A percentile compares a stretch with the other conserved stretches of the same genome.
These are phyloP conservation scores for Benthochromis sp. DNA, from an alignment of 2,113 vertebrate species.

Conservation along the genomic window DNA sequence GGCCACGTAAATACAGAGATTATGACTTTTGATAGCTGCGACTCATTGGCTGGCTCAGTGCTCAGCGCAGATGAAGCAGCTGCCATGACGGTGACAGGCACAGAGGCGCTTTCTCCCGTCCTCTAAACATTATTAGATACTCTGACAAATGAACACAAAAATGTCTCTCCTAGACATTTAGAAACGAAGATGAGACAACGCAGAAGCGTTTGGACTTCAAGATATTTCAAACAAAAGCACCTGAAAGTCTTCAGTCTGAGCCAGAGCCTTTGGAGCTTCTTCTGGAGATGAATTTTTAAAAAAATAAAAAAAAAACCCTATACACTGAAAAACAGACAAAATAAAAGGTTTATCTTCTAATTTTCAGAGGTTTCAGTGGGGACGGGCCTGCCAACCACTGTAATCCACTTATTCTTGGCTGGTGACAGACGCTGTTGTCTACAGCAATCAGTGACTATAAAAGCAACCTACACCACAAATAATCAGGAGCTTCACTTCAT, in stretches of 20 bases:
- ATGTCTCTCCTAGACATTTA: neutral
- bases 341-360: neutral
- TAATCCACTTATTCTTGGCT: neutral
- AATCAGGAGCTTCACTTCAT: neutral
- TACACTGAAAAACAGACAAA: neutral
- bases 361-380: neutral
- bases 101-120: neutral
- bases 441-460: neutral
- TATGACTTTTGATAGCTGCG: conserved; percentile 30
- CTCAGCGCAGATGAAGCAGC: neutral
- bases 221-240: neutral
- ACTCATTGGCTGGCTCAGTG: neutral
- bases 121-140: neutral
- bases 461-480: neutral
- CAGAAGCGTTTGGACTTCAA: neutral
- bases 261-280: neutral
- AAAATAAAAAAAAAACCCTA: neutral
- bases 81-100: neutral
- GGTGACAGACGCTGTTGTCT: neutral
- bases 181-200: neutral
- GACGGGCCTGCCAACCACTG: neutral
- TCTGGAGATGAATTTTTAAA: rapidly evolving
- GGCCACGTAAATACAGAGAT: conserved; percentile 35
- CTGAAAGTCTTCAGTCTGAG: neutral
- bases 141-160: neutral